These are phyloP conservation scores for Sycophila sp. DNA, from an alignment of 1,140 invertebrate genomes.

Conservation along the genomic window DNA sequence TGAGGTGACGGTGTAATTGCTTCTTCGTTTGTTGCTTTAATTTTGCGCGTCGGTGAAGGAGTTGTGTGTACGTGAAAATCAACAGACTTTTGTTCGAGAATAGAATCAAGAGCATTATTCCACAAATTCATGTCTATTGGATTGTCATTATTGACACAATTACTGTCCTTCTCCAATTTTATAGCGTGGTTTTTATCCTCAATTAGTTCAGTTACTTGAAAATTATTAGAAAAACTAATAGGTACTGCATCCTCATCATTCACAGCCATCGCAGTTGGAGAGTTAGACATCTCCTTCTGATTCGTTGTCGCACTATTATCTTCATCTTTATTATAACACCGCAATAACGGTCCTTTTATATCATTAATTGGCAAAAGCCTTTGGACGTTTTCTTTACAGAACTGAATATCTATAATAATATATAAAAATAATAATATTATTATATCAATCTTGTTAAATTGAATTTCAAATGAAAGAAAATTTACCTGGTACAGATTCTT, in stretches of 20 bases:
- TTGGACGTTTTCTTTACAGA: conserved; percentile 43
- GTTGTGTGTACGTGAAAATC: conserved; percentile 47
- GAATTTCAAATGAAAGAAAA: background rate
- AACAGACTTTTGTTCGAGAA: conserved; percentile 52
- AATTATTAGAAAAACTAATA: conserved; percentile 45
- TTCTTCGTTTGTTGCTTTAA: conserved; percentile 37
- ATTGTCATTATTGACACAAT: conserved; percentile 26
- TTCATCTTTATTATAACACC: background rate
- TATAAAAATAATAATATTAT: background rate
- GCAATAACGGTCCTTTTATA: conserved; percentile 7
- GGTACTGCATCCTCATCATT: background rate
- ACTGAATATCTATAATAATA: conserved; percentile 18
- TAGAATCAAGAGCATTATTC: conserved; percentile 55
- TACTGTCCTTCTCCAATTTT: conserved; percentile 5
- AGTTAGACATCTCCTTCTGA: background rate
- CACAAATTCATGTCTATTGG: conserved; percentile 54
- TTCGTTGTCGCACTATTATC: background rate
- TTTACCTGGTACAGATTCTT: conserved; percentile 15
- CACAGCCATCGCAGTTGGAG: background rate
- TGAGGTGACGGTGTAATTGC: conserved; percentile 48
- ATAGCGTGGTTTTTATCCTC: background rate
- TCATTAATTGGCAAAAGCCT: conserved; percentile 47
- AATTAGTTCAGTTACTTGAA: conserved; percentile 36
- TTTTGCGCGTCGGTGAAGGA: conserved; percentile 21
- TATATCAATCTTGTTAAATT: background rate